Evolutionary conservation across 1,140 invertebrate genomes (phyloP).

Genomic region (Camponotus vicinus): DNA sequence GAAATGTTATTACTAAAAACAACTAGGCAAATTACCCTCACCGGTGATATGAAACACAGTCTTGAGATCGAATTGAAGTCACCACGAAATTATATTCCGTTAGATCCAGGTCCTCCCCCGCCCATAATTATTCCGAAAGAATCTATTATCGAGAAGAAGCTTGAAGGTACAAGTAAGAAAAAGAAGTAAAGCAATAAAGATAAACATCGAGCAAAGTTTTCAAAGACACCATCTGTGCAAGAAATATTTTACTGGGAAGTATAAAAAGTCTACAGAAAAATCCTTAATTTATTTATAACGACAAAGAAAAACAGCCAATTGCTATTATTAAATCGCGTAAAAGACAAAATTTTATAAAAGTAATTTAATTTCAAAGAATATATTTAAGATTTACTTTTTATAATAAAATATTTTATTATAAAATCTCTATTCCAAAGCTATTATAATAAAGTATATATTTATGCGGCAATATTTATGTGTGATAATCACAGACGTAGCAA

Average conservation of each 20-base stretch:
- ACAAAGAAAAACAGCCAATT: not conserved
- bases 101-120: slow-evolving; percentile 68
- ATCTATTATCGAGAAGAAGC: slow-evolving; percentile 7
- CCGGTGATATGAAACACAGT: slow-evolving; percentile 70
- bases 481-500: not conserved
- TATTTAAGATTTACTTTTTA: not conserved
- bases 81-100: slow-evolving; percentile 80
- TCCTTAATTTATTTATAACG: slow-evolving; percentile 1
- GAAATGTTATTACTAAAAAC: slow-evolving; percentile 75
- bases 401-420: not conserved
- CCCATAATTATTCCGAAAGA: slow-evolving; percentile 70
- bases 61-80: slow-evolving; percentile 80
- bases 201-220: slow-evolving; percentile 26
- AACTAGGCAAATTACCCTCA: slow-evolving; percentile 66
- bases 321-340: not conserved
- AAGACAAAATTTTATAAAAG: not conserved
- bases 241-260: slow-evolving; percentile 26
- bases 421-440: too few species aligned
- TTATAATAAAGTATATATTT: too few species aligned
- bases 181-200: slow-evolving; percentile 55
- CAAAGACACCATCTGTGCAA: not conserved
- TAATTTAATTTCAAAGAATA: not conserved
- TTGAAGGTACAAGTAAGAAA: slow-evolving; percentile 12
- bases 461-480: not conserved
- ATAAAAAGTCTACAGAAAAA: not conserved